A percentile compares a stretch with the other conserved stretches of the same genome.
Evolutionary conservation across 1,140 invertebrate genomes (phyloP).

Genomic region (Brachionus sp.): DNA sequence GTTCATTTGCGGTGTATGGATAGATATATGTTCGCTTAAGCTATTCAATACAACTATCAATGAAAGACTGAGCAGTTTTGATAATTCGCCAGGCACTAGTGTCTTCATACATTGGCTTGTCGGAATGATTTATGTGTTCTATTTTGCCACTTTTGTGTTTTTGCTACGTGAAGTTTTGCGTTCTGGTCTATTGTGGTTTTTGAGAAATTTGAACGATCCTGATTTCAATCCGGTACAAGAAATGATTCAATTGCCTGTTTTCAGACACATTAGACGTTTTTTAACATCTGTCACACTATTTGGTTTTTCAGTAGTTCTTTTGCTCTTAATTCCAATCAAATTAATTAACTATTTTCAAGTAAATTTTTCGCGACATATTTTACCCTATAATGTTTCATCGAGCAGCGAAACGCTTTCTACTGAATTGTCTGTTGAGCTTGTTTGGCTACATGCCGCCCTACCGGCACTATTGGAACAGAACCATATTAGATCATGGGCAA

Average conservation of each 20-base stretch:
- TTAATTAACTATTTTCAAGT: conserved; percentile 22
- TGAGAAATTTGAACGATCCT: conserved; percentile 91
- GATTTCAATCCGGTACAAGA: conserved; percentile 96
- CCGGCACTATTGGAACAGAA: conserved; percentile 92
- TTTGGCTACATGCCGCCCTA: conserved; percentile 89
- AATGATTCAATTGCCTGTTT: conserved; percentile 94
- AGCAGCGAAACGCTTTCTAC: conserved; percentile 68
- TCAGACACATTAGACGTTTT: conserved; percentile 80
- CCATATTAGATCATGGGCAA: conserved; percentile 86
- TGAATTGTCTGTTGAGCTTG: conserved; percentile 85
- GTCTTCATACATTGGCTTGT: conserved; percentile 98
- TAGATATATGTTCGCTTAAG: conserved; percentile 92
- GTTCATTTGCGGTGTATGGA: conserved; percentile 95
- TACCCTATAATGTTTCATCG: conserved; percentile 49
- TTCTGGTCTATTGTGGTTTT: conserved; percentile 92
- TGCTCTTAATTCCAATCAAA: conserved; percentile 11
- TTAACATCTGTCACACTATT: conserved; percentile 78
- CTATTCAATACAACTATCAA: conserved; percentile 73
- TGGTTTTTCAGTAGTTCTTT: conserved; percentile 37
- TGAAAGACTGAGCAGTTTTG: conserved; percentile 76
- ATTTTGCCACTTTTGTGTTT: conserved; percentile 95
- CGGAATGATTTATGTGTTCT: conserved; percentile 99
- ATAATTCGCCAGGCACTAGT: conserved; percentile 82
- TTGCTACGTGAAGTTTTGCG: conserved; percentile 85
- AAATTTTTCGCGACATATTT: neutral